Evolutionary conservation across 2,113 vertebrate species (phyloP), one percentile per base, ranked within the genome.

Genomic region (Leuciscus idus): DNA sequence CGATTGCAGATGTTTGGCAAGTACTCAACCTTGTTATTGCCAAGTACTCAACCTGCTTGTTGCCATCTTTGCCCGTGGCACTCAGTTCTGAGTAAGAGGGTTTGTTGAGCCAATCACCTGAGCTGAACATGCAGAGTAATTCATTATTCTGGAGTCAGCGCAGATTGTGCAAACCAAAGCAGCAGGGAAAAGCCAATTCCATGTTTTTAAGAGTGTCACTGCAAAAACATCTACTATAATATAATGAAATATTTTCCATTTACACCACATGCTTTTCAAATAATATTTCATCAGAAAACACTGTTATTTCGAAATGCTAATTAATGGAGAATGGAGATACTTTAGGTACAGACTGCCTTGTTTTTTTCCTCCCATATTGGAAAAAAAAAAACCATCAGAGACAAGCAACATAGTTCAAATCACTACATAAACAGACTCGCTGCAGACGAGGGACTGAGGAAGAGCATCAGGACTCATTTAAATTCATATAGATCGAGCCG

Each of bases 81-180:
- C 23, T 48, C 39, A 1, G 72, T 8, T 74, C 43, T 48, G 43
- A 48, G 72, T 7, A 26, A n/a, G 43, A 12, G 28, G n/a, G 72
- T 50, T 17, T 74, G 33, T 75, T n/a, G 43, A 75, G 72, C 72
- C 72, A 75, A 75, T 75, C 72, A 75, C 72, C 72, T 75, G 72
- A 50, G n/a, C 72, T 75, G 72, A 50, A 75, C 72, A 75, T 48
- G 43, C 43, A 12, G 43, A 48, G 72, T 15, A 28, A 26, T n/a
- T 75, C 17, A 75, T 75, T 75, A 75, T 75, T 28, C 11, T 48
- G 72, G 12, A 75, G 72, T 75, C 68, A 23, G 33, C 23, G 21
- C 36, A 72, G 36, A 43, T 15, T 74, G n/a, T 39, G 39, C 36
- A 72, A 23, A 43, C 21, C 46, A 26, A 74, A 75, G 12, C n/a